phyloP scores from a whole-genome alignment of 2,888 invertebrate species.

The Drosophila melanocephala region DNA sequence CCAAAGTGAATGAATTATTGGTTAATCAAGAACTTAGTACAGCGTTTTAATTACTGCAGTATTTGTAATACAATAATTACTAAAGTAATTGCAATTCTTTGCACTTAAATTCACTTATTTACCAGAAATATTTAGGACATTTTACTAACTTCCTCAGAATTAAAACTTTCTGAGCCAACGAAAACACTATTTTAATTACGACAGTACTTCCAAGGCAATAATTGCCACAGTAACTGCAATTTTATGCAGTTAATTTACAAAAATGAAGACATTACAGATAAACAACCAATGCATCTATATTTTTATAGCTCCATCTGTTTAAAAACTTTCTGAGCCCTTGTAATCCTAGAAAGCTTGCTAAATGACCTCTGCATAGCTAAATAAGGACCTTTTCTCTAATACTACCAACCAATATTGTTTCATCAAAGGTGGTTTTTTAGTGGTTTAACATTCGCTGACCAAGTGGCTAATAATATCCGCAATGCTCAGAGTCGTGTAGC shows the following conservation, averaged over 20 bases:
- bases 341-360: neutral
- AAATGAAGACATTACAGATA: neutral
- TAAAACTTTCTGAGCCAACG: neutral
- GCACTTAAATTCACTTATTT: neutral
- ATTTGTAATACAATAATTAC: neutral
- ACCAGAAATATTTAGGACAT: neutral
- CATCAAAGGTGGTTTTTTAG: slow-evolving; percentile 38
- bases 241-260: neutral
- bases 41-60: neutral
- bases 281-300: neutral
- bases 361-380: slow-evolving; percentile 11
- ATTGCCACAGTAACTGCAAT: neutral
- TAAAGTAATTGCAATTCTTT: neutral
- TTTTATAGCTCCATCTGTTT: neutral
- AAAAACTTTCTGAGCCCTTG: neutral
- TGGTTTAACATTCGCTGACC: slow-evolving; percentile 42
- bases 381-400: slow-evolving; percentile 4
- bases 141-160: neutral
- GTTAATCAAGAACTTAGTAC: neutral
- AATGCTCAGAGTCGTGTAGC: slow-evolving; percentile 34
- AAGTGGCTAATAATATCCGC: slow-evolving; percentile 27
- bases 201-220: neutral
- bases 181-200: no score
- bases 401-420: slow-evolving; percentile 26
- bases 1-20: no score